Conservation (phyloP, 2,113 vertebrate genomes). For the Oceanites oceanicus region DNA sequence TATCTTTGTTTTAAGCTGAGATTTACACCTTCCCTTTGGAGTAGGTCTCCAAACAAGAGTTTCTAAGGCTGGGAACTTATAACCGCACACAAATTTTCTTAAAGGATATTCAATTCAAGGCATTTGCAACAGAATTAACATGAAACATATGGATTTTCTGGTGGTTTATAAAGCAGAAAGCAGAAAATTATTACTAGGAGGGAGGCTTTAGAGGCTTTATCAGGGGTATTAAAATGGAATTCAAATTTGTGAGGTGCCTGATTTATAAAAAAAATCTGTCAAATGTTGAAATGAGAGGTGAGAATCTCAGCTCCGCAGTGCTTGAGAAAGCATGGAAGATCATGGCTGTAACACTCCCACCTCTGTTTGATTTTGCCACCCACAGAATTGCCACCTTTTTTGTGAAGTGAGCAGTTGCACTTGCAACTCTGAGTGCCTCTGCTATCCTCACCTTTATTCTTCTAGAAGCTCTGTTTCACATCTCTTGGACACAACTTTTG, state of each 20-base stretch:
- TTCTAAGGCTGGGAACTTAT: neutral
- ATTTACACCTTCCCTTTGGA: neutral
- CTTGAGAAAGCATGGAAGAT: slow-evolving; percentile 2
- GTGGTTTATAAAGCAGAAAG: slow-evolving; percentile 2
- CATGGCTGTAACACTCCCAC: slow-evolving; percentile 18
- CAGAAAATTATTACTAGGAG: neutral
- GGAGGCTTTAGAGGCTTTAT: neutral
- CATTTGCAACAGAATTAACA: neutral
- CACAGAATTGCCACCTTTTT: slow-evolving; percentile 17
- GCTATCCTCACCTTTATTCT: neutral
- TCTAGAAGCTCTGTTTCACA: neutral
- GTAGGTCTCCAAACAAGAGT: neutral
- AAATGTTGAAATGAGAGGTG: neutral
- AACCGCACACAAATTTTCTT: neutral
- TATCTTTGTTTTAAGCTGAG: neutral
- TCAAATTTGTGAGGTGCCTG: neutral
- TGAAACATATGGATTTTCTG: neutral
- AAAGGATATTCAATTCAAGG: neutral
- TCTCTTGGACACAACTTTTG: neutral
- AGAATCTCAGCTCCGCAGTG: slow-evolving; percentile 10
- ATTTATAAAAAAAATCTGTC: neutral
- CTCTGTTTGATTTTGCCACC: slow-evolving; percentile 31
- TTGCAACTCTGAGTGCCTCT: neutral
- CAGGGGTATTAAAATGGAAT: neutral
- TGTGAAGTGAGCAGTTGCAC: slow-evolving; percentile 50